Conservation (phyloP, 2,797 vertebrate genomes). For the Poeciliopsis infans region DNA sequence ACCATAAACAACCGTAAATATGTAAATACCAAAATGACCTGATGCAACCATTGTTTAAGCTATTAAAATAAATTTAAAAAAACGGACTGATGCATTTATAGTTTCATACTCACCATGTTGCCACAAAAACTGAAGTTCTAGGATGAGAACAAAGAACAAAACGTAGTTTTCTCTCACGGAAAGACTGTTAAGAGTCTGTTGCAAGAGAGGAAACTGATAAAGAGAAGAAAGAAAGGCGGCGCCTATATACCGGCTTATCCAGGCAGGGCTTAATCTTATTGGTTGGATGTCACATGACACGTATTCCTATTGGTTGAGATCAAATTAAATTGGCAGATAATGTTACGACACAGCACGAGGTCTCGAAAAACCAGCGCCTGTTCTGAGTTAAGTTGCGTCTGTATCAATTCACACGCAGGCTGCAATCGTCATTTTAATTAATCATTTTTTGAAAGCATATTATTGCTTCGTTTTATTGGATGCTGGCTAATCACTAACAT, state of each 20-base stretch:
- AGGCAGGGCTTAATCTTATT: background rate
- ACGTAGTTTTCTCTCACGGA: background rate
- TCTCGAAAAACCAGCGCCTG: background rate
- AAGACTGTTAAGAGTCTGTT: background rate
- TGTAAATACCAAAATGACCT: background rate
- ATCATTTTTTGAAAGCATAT: background rate
- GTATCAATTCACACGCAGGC: background rate
- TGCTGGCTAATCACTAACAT: background rate
- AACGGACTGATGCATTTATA: background rate
- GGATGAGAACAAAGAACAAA: background rate
- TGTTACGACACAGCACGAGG: background rate
- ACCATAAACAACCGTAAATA: background rate
- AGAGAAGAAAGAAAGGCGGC: background rate
- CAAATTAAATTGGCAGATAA: background rate
- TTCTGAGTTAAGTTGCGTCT: background rate
- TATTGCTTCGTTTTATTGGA: background rate
- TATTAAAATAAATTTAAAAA: background rate
- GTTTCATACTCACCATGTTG: background rate
- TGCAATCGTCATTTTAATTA: background rate
- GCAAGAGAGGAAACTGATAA: background rate
- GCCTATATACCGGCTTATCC: background rate
- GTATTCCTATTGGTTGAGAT: background rate
- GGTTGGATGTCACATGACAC: background rate
- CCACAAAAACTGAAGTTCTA: background rate
- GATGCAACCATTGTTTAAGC: background rate